Base-by-base conservation (phyloP, 2,113 vertebrate species). In the Notiomystis cincta region DNA sequence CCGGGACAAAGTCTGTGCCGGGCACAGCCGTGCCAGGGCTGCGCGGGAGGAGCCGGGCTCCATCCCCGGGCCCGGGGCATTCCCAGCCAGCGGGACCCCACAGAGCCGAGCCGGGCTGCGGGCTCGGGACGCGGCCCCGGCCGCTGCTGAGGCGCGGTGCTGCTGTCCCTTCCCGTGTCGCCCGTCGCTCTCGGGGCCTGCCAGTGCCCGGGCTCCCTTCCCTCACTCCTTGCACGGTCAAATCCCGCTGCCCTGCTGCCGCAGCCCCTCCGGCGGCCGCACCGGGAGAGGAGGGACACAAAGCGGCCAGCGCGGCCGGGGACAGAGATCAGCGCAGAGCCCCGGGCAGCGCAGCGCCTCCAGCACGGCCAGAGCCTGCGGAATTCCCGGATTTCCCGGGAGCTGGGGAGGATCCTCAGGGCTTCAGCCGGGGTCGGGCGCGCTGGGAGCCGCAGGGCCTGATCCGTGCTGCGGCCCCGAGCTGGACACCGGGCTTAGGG, bases 1-100 rank as follows among this genome's bases (percentile, higher is more conserved):
- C 58, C 9, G 28, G 95, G 91, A 87, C 89, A 92, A 95, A 91
- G 89, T 75, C 80, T 90, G 71, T 53, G 30, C 75, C n/a, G 56
- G 78, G 88, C 72, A 81, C 64, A 90, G 64, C 69, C 0, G 4
- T 31, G 57, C 44, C 1, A 45, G 3, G 60, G 28, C 44, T 33
- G 38, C 31, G 83, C 51, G 1, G 6, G 75, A 45, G 67, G 35
- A 78, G 40, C 78, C 86, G 37, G 51, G 60, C 33, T 66, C 53
- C 48, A 30, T 33, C 42, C 24, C 2, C 40, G 58, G 69, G 66
- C 10, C 57, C 45, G 6, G 4, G 15, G 64, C n/a, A 27, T 69
- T 83, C 47, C 64, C 72, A 61, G 54, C 9, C 2, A 30, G 64
- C 33, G 13, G 38, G 27, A 62, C 71, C 44, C 76, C 56, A 2